Base-by-base conservation (phyloP, 2,113 vertebrate genomes). In the Microcebus ravelobensis region DNA sequence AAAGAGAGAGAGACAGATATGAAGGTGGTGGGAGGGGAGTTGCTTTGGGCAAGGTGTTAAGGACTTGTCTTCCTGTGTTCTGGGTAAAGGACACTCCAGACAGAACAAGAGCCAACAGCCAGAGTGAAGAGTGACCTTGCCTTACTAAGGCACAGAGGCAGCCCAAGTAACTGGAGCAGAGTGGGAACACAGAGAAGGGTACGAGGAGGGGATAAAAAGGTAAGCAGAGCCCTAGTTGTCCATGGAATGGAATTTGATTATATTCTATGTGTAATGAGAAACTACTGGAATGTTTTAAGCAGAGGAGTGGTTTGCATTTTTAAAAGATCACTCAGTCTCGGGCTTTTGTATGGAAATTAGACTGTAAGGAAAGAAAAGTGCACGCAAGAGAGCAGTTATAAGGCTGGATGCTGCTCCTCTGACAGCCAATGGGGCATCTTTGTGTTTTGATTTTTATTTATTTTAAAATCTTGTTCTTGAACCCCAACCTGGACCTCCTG, bases 321-420 rank as follows among this genome's bases (percentile, higher is more conserved):
- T 36, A 86, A 82, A 87, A 65, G 42, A 89, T 83, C 55, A 25
- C 23, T 42, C 27, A 20, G 82, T 39, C 13, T 83, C 27, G 13
- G 82, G 48, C 10, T 83, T 93, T 90, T 61, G 7, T 70, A 70
- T 92, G 68, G 63, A 90, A 87, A 96, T 90, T 39, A 89, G 73
- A 42, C 25, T 55, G 34, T 85, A 85, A 87, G 18, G 68, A 52
- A 95, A 57, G 17, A 36, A 34, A 86, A 79, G 74, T 39, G 45
- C 39, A 45, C 1, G 1, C 36, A 3, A 87, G 57, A 90, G 50
- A 57, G 10, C 50, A 81, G 39, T 67, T 67, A 39, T 13, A 8
- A 39, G 73, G 61, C 13, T 67, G 23, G 3, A 57, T 48, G 57
- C 20, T 0, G 1, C 52, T 42, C 21, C 67, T 18, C 36, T 8